Evolutionary conservation across 2,113 vertebrate genomes (phyloP).

Genomic region (Ardeotis arabs): DNA sequence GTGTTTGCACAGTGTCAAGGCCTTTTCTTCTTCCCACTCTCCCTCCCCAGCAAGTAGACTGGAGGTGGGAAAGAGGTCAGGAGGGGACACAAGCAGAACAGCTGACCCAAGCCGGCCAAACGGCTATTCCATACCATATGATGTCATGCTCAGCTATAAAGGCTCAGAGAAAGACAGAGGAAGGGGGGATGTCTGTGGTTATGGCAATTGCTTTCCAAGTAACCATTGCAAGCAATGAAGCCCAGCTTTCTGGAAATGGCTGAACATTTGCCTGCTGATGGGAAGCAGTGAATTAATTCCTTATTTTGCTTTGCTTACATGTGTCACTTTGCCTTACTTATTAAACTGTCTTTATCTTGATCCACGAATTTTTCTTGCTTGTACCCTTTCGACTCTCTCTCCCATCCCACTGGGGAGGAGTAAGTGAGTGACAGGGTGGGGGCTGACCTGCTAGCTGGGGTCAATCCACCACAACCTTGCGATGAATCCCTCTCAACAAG

Average conservation of each 20-base stretch:
- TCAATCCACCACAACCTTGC: neutral
- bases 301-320: neutral
- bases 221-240: neutral
- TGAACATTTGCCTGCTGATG: neutral
- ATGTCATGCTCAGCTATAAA: neutral
- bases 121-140: neutral
- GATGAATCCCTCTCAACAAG: neutral
- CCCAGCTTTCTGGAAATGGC: neutral
- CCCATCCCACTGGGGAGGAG: no score
- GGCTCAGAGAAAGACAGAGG: neutral
- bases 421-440: fast-evolving
- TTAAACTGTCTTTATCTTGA: neutral
- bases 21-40: neutral
- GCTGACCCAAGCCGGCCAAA: neutral
- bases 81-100: neutral
- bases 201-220: neutral
- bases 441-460: neutral
- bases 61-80: fast-evolving
- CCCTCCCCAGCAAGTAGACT: neutral
- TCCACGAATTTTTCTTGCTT: fast-evolving
- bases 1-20: neutral
- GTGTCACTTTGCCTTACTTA: neutral
- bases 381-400: neutral
- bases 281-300: neutral
- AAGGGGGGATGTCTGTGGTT: neutral